Conservation (phyloP, 2,113 vertebrate species). For the Gymnocephalus cernua region DNA sequence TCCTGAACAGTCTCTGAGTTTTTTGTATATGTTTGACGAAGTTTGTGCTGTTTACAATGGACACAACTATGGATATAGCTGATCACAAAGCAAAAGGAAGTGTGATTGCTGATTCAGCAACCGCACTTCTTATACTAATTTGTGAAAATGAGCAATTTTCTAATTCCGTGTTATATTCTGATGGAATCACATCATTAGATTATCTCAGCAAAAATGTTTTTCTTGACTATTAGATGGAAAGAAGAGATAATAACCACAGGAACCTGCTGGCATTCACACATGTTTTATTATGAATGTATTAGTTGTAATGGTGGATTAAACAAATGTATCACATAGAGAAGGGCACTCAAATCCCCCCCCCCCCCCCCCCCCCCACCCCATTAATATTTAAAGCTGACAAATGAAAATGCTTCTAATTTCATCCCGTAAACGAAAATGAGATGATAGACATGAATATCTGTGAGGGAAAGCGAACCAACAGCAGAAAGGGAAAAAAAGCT, state of each 20-base stretch:
- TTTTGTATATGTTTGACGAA: background rate
- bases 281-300: slow-evolving; percentile 7
- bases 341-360: background rate
- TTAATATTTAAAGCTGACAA: slow-evolving; percentile 17
- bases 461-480: background rate
- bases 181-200: background rate
- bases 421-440: background rate
- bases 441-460: background rate
- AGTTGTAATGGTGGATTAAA: slow-evolving; percentile 10
- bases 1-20: background rate
- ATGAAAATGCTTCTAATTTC: slow-evolving; percentile 3
- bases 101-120: slow-evolving; percentile 5
- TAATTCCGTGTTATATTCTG: background rate
- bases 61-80: background rate
- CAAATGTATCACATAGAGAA: background rate
- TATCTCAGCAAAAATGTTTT: background rate
- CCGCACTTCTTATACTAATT: slow-evolving; percentile 24
- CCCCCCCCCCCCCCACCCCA: background rate
- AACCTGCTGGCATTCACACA: slow-evolving; percentile 17
- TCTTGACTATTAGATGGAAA: background rate
- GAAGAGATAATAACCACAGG: background rate
- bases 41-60: background rate
- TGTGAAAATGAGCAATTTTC: slow-evolving; percentile 18
- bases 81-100: background rate
- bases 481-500: background rate